A percentile compares a stretch with the other conserved stretches of the same genome.
Conservation (phyloP, 2,113 vertebrate genomes). For the Daboia siamensis region DNA sequence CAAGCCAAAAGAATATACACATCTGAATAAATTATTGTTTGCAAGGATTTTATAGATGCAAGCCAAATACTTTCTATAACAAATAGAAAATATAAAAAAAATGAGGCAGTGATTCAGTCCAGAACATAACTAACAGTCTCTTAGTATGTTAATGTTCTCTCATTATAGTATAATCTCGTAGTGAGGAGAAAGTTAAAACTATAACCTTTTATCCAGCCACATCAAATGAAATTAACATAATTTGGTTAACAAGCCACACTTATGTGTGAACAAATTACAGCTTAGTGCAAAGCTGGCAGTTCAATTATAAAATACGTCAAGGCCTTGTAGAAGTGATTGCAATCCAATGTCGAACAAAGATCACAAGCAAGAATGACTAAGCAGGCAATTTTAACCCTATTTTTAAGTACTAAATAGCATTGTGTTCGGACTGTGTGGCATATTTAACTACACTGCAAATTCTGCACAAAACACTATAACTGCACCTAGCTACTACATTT, state of each 20-base stretch:
- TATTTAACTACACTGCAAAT: not conserved
- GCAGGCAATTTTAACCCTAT: constrained; percentile 52
- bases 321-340: constrained; percentile 65
- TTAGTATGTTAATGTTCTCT: constrained; percentile 45
- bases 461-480: not conserved
- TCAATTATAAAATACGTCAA: constrained; percentile 70
- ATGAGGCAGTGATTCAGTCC: constrained; percentile 34
- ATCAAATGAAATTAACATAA: constrained; percentile 65
- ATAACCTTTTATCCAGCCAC: constrained; percentile 52
- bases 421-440: constrained; percentile 25
- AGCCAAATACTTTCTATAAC: constrained; percentile 36
- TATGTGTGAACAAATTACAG: constrained; percentile 63
- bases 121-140: constrained; percentile 55
- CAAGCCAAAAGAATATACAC: not conserved
- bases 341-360: constrained; percentile 57
- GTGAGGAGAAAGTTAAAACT: constrained; percentile 44
- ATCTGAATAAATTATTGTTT: constrained; percentile 13
- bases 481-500: not conserved
- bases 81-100: constrained; percentile 58
- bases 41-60: not conserved
- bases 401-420: constrained; percentile 61
- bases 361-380: constrained; percentile 59
- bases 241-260: constrained; percentile 69
- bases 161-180: constrained; percentile 39
- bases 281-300: constrained; percentile 63